Evolutionary conservation across 2,797 vertebrate genomes (phyloP).

Genomic region (Lophotriccus pileatus): DNA sequence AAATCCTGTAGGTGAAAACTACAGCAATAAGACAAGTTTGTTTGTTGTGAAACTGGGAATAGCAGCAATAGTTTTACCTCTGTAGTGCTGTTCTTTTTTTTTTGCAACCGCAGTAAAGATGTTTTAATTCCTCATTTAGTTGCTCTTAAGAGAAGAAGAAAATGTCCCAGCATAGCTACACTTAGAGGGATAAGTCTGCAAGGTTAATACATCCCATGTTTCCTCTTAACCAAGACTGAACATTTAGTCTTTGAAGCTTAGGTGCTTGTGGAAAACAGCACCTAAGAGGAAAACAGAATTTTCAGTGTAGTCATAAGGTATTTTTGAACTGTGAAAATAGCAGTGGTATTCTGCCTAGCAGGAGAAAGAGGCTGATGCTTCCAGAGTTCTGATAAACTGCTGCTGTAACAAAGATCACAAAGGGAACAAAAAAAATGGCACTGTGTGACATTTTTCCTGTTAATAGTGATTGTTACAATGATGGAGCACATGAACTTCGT

Average conservation of each 20-base stretch:
- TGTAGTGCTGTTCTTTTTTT: background rate
- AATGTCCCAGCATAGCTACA: background rate
- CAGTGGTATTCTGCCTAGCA: background rate
- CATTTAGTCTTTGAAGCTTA: background rate
- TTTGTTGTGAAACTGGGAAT: background rate
- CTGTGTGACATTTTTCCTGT: background rate
- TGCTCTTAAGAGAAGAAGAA: background rate
- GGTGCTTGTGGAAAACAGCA: background rate
- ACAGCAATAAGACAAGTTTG: background rate
- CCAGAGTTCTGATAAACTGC: slow-evolving; percentile 11
- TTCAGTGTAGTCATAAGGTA: background rate
- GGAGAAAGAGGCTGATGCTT: background rate
- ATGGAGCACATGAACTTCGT: background rate
- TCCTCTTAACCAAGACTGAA: background rate
- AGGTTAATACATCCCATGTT: background rate
- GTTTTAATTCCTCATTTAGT: background rate
- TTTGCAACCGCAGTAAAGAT: background rate
- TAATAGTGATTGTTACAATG: background rate
- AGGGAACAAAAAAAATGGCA: slow-evolving; percentile 3
- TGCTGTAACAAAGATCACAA: background rate
- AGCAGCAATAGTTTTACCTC: background rate
- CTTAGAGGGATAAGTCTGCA: background rate
- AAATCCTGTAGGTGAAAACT: background rate
- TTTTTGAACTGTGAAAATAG: background rate
- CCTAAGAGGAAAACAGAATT: background rate